Percentiles rank a stretch among this genome's conserved stretches.
phyloP scores from a whole-genome alignment of 2,888 invertebrate species.

The Coelinius sp. region DNA sequence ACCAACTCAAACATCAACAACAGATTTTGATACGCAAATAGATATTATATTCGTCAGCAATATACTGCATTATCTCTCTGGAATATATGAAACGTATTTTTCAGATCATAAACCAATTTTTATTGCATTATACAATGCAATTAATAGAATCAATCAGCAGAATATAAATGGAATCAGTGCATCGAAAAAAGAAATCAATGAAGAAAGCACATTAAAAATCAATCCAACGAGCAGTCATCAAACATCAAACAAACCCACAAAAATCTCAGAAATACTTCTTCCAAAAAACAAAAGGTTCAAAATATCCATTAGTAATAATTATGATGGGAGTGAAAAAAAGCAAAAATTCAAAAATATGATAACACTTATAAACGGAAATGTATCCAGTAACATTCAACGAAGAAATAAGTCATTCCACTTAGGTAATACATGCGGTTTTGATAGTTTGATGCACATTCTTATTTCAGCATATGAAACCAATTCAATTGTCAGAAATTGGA shows the following conservation, averaged over 20 bases:
- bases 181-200: neutral
- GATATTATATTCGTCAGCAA: constrained; percentile 37
- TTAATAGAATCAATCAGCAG: neutral
- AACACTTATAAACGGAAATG: neutral
- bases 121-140: constrained; percentile 20
- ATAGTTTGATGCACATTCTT: neutral
- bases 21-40: too few relatives aligned
- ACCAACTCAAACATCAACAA: constrained; percentile 29
- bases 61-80: constrained; percentile 5
- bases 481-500: neutral
- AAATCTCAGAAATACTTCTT: neutral
- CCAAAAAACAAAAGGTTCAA: neutral
- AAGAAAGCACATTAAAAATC: neutral
- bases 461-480: neutral
- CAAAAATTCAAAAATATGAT: neutral
- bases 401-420: neutral
- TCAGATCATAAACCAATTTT: constrained; percentile 39
- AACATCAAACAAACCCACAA: neutral
- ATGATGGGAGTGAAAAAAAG: neutral
- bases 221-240: neutral
- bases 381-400: neutral
- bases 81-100: constrained; percentile 35
- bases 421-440: neutral
- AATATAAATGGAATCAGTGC: neutral
- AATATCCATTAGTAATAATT: neutral